phyloP scores from a whole-genome alignment of 2,797 vertebrate species.

The Toxotes lorentzi region DNA sequence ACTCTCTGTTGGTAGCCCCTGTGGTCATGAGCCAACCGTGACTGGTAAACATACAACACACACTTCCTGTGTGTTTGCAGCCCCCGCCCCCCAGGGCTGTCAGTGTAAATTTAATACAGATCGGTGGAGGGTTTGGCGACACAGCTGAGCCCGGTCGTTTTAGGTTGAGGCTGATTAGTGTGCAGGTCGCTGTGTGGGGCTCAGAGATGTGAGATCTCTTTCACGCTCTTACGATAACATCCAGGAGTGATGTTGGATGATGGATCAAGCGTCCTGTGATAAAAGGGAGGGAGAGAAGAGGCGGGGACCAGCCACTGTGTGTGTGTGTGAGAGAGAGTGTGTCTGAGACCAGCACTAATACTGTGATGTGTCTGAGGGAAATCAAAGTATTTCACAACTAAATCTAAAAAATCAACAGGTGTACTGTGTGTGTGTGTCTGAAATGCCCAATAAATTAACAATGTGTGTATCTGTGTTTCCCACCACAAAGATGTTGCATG shows the following conservation, averaged over 20 bases:
- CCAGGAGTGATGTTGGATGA: slow-evolving; percentile 47
- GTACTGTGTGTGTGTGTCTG: neutral
- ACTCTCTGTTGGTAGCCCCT: slow-evolving; percentile 18
- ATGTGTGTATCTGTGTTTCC: neutral
- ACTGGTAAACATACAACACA: slow-evolving; percentile 53
- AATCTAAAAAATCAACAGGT: neutral
- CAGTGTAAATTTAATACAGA: slow-evolving; percentile 37
- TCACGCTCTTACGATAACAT: slow-evolving; percentile 54
- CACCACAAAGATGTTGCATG: neutral
- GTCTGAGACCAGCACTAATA: slow-evolving; percentile 3
- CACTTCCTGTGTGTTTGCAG: slow-evolving; percentile 21
- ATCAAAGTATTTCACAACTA: slow-evolving; percentile 2
- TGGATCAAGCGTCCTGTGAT: slow-evolving; percentile 54
- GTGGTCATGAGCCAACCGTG: slow-evolving; percentile 38
- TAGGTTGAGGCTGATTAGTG: slow-evolving; percentile 47
- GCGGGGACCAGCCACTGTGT: neutral
- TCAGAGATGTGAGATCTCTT: slow-evolving; percentile 49
- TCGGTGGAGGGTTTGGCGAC: slow-evolving; percentile 28
- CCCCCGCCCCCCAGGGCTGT: slow-evolving; percentile 21
- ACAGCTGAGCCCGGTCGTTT: slow-evolving; percentile 49
- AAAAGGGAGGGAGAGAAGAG: slow-evolving; percentile 19
- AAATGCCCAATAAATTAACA: neutral
- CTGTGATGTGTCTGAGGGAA: slow-evolving; percentile 4
- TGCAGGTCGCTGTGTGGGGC: slow-evolving; percentile 20
- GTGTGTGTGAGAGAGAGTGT: neutral